A percentile compares a stretch with the other conserved stretches of the same genome.
Evolutionary conservation across 30 jellyfish, hydroid and myxozoan genomes (phyloP).

Genomic region (Hydra vulgaris): DNA sequence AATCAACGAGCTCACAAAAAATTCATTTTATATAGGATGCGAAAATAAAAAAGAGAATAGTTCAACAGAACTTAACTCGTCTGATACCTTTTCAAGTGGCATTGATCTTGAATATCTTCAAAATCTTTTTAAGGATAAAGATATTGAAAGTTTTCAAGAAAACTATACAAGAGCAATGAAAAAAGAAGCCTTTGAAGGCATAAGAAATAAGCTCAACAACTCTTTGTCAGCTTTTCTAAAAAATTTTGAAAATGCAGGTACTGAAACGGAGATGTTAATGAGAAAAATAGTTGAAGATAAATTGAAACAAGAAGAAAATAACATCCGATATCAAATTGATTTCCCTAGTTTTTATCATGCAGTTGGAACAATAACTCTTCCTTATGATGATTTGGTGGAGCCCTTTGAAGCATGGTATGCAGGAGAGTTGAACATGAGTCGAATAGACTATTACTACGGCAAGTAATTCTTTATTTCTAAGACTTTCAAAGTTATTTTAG

Average conservation of each 20-base stretch:
- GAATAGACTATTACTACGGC: constrained; percentile 88
- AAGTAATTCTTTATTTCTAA: constrained; percentile 13
- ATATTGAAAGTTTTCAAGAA: constrained; percentile 19
- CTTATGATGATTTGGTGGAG: constrained; percentile 74
- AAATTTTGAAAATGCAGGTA: constrained; percentile 7
- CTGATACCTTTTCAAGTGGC: constrained; percentile 20
- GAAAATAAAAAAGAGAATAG: not conserved
- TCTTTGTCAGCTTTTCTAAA: constrained; percentile 13
- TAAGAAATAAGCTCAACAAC: not conserved
- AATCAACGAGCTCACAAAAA: constrained; percentile 21
- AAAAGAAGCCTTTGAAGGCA: constrained; percentile 14
- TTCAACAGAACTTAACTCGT: not conserved
- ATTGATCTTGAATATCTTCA: constrained; percentile 21
- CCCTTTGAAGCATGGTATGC: constrained; percentile 98
- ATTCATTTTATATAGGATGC: not conserved
- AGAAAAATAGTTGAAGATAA: constrained; percentile 15
- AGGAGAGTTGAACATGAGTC: constrained; percentile 69
- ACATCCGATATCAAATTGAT: constrained; percentile 20
- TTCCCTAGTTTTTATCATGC: constrained; percentile 82
- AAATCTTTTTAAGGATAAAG: constrained; percentile 15
- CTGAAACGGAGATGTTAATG: constrained; percentile 1
- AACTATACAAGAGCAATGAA: constrained; percentile 2
- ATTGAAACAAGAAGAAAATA: constrained; percentile 5
- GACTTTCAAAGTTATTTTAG: not conserved
- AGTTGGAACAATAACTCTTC: constrained; percentile 66